Evolutionary conservation across 2,888 invertebrate species (phyloP), one percentile per base, ranked within the genome.

Genomic region (Acrocyrtus sp.): DNA sequence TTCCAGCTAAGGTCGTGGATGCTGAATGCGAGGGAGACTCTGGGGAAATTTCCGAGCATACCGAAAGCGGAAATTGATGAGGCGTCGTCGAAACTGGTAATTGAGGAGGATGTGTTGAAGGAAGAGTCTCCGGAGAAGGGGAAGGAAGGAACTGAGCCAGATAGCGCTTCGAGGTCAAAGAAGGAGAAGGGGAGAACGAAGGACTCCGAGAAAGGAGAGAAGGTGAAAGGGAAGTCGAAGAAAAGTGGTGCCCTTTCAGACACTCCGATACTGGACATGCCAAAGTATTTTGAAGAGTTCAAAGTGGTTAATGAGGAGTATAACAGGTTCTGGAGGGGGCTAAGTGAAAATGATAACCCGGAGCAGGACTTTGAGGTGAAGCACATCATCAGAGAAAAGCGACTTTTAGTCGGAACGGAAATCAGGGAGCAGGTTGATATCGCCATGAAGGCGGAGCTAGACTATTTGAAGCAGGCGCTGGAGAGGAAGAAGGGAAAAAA

Each of bases 1-100:
- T 92, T 92, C 82, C 94, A 96, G 85, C 89, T 97, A 24, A 87
- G 96, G 74, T 89, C 90, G 72, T 96, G 96, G 95, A 90, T 96
- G 75, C 89, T 90, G 3, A 51, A 76, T 41, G 66, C 76, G 0
- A 82, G 78, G 58, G 89, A 91, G 43, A 90, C 91, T 81, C 92
- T 93, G 4, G 93, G 92, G 26, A 92, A 91, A 82, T 90, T 97
- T 82, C 97, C 98, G 0, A 96, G 96, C 80, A 90, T 95, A 81
- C 97, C 97, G 0, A 91, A 94, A 2, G 94, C 92, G 2, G 96
- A 97, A 82, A 91, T 92, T 80, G n/a, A n/a, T n/a, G n/a, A n/a
- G n/a, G 96, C 96, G 6, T 95, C 96, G 0, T 96, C 96, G 0
- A 88, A 92, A 79, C 87, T 92, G 74, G 90, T 96, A 85, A 91